These are phyloP conservation scores for Ficedula albicollis DNA, from an alignment of 2,797 vertebrate genomes.

Conservation along the genomic window DNA sequence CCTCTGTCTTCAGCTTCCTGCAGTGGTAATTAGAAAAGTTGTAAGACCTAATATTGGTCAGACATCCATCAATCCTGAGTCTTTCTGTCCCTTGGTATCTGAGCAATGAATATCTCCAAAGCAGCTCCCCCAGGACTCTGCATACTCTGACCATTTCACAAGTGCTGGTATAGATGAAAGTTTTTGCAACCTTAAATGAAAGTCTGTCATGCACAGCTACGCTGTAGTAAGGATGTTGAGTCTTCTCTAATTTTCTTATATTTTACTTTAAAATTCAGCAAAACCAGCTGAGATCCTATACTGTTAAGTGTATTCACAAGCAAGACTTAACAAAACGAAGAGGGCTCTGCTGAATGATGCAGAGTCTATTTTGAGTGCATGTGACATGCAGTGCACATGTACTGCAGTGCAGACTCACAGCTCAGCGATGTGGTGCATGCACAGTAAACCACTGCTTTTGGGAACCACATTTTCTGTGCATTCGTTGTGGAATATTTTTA, in stretches of 20 bases:
- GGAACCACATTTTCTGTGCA: neutral
- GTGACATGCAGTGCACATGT: no score
- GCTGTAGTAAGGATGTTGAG: accelerated
- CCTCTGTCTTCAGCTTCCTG: neutral
- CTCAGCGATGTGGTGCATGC: neutral
- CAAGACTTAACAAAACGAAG: neutral
- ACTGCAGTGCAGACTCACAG: neutral
- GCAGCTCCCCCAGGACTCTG: neutral
- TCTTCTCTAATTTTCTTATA: neutral
- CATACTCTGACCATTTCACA: neutral
- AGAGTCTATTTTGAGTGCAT: neutral
- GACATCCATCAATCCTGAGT: accelerated
- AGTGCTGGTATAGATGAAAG: neutral
- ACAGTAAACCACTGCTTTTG: neutral
- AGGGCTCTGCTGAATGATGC: neutral
- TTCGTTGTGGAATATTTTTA: neutral
- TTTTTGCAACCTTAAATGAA: neutral
- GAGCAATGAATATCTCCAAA: neutral
- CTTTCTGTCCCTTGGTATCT: neutral
- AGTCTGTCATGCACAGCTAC: accelerated
- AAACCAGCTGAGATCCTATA: neutral
- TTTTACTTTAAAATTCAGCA: neutral
- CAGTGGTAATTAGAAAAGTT: neutral
- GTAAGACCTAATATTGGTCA: neutral
- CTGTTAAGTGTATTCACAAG: neutral